A percentile compares a stretch with the other conserved stretches of the same genome.
Evolutionary conservation across 2,113 vertebrate genomes (phyloP).

Genomic region (Ardeotis arabs): DNA sequence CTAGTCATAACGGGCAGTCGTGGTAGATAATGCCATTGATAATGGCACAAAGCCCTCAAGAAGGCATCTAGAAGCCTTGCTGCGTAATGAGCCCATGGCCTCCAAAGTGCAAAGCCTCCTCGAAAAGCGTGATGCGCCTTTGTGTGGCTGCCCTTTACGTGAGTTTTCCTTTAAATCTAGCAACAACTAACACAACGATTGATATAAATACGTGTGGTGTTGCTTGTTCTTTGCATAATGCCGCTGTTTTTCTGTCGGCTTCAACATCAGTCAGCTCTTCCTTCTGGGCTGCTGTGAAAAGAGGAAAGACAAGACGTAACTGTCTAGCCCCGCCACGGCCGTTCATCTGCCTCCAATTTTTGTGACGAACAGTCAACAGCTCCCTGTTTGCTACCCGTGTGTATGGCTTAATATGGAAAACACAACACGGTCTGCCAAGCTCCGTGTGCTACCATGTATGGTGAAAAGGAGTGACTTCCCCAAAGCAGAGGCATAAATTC

Average conservation of each 20-base stretch:
- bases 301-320: neutral
- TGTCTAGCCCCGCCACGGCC: rapidly evolving
- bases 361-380: neutral
- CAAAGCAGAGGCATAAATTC: slow-evolving; percentile 46
- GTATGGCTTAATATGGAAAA: slow-evolving; percentile 78
- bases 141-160: neutral
- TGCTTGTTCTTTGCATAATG: neutral
- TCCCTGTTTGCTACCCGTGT: slow-evolving; percentile 70
- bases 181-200: neutral
- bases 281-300: neutral
- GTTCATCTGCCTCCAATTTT: neutral
- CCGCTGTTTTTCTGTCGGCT: neutral
- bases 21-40: neutral
- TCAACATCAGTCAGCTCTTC: neutral
- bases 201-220: neutral
- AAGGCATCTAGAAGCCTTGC: neutral
- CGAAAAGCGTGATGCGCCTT: neutral
- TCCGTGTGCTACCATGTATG: slow-evolving; percentile 71
- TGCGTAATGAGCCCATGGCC: rapidly evolving
- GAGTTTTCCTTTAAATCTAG: neutral
- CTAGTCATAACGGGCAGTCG: rapidly evolving
- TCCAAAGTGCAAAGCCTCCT: neutral
- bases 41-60: neutral
- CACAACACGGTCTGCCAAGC: slow-evolving; percentile 46
- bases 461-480: slow-evolving; percentile 71